Percentiles rank a stretch among this genome's conserved stretches.
These are phyloP conservation scores for Tenthredo livida DNA, from an alignment of 2,888 invertebrate genomes.

Conservation along the genomic window DNA sequence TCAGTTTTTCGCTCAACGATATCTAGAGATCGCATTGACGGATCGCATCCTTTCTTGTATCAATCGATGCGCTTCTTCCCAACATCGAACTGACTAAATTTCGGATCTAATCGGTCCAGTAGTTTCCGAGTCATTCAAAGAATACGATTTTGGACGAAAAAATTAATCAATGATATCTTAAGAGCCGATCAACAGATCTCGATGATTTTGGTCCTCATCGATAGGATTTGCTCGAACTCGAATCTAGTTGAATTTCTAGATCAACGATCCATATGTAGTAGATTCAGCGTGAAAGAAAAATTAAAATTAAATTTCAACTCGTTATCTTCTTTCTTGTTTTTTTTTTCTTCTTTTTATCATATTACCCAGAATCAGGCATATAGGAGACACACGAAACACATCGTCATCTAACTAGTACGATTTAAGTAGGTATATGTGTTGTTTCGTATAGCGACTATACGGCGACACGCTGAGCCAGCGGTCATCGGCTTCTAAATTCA, in stretches of 20 bases:
- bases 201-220: background rate
- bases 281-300: background rate
- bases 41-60: background rate
- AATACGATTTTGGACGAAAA: background rate
- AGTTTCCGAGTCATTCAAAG: background rate
- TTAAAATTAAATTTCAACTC: background rate
- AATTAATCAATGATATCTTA: background rate
- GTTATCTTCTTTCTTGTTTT: background rate
- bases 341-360: background rate
- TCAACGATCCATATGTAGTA: background rate
- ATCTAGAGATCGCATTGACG: background rate
- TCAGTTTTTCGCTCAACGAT: too few relatives aligned
- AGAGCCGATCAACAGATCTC: background rate
- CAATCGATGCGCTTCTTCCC: background rate
- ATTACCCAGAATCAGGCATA: background rate
- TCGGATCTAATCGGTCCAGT: background rate
- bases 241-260: background rate
- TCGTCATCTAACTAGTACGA: background rate
- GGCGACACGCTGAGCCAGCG: background rate
- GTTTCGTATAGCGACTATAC: slow-evolving; percentile 4
- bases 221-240: background rate
- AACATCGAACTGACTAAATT: background rate
- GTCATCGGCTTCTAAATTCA: slow-evolving; percentile 33
- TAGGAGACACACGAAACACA: background rate
- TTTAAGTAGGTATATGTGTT: background rate